Base-by-base conservation (phyloP, 2,113 vertebrate genomes). In the Donacobius atricapilla region DNA sequence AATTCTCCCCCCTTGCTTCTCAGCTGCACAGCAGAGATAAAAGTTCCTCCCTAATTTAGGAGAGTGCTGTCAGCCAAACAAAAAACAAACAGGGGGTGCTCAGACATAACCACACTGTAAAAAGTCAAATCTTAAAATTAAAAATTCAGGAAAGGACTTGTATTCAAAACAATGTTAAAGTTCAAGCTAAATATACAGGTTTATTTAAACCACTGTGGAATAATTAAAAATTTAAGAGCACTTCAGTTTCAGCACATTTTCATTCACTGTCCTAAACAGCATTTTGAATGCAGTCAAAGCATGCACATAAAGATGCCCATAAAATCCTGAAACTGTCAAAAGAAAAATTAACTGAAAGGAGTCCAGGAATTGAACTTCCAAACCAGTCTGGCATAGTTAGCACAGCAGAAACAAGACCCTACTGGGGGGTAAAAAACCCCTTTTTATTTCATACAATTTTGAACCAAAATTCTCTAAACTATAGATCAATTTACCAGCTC, bases 11-110 rank as follows among this genome's bases (percentile, higher is more conserved):
- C 31, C 18, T 71, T 28, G 25, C 69, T 83, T 53, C 73, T 84
- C 82, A 84, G 87, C 94, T 89, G 84, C 78, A 83, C 42, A 76
- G 66, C 35, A 61, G 70, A 95, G 84, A 96, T 93, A 94, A 94
- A 95, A 83, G 81, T 53, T 92, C 48, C 50, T 91, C 65, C 65
- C 44, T 85, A 72, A 79, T 84, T 89, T 61, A 91, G 70, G 30
- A 79, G 44, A 76, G 40, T 0, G 0, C 54, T 64, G 65, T 64
- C 83, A 95, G 84, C 44, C 80, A 97, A 89, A 57, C 24, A 63
- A 57, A 77, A 42, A 60, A 17, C 53, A 83, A 72, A 72, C 3
- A 80, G 40, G n/a, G 61, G 64, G 17, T 87, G 69, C 57, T 89
- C 51, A 87, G 51, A 91, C n/a, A 78, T 45, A 89, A 53, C 17